Evolutionary conservation across 2,888 invertebrate species (phyloP).

Genomic region (Dexiosoma caninum): DNA sequence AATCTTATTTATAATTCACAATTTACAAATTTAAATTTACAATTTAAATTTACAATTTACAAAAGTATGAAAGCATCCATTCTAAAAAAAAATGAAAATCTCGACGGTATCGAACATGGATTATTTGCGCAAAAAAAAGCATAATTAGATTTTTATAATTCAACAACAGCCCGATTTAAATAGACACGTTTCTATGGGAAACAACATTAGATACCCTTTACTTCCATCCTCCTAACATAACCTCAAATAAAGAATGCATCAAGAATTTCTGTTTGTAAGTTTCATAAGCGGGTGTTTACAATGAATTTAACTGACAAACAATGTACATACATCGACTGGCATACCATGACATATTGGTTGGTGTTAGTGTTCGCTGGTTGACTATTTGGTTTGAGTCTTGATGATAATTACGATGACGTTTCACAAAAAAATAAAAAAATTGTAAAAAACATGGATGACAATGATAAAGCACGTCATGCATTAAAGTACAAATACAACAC

Average conservation of each 20-base stretch:
- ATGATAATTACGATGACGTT: conserved; percentile 63
- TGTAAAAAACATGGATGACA: conserved; percentile 52
- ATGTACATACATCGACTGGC: conserved; percentile 20
- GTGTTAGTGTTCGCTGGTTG: conserved; percentile 33
- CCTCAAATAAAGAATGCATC: background rate
- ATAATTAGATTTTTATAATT: too few species aligned
- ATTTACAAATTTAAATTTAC: too few species aligned
- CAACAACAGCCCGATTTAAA: too few species aligned
- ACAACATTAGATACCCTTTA: too few species aligned
- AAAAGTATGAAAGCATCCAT: too few species aligned
- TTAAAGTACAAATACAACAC: conserved; percentile 24
- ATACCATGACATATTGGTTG: conserved; percentile 58
- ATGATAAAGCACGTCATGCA: conserved; percentile 61
- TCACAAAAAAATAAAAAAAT: conserved; percentile 8
- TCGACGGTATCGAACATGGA: too few species aligned
- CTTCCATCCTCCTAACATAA: background rate
- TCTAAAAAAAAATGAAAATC: too few species aligned
- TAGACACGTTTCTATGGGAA: too few species aligned
- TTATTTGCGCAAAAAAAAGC: too few species aligned
- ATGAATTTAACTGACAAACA: conserved; percentile 41
- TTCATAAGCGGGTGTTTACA: conserved; percentile 17
- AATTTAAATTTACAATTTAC: too few species aligned
- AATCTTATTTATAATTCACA: too few species aligned
- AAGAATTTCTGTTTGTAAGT: conserved; percentile 1
- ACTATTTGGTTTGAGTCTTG: conserved; percentile 39